Evolutionary conservation across 2,888 invertebrate species (phyloP), one percentile per base, ranked within the genome.

Genomic region (Cynaeus angustus): DNA sequence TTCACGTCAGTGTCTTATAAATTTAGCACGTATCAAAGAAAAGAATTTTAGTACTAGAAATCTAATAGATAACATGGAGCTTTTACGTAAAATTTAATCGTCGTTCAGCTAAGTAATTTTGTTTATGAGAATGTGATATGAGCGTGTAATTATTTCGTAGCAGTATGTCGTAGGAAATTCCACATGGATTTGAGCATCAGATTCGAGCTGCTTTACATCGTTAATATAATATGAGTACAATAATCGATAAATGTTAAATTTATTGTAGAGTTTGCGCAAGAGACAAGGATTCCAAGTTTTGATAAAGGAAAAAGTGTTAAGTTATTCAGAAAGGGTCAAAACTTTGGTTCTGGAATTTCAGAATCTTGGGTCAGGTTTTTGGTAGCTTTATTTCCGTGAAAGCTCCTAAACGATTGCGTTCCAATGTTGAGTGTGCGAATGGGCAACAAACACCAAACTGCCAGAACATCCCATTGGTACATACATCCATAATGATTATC

Each of bases 401-500:
- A 46, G 55, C 66, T 46, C 55, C 45, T 55, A 66, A 67, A 62
- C 56, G 53, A 46, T 50, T 62, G 45, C 30, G 50, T 58, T 38
- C 33, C 55, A 43, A 53, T 56, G 55, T 64, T 55, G 59, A 67
- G 67, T 67, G 58, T 14, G 10, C 55, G 56, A 68, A 64, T 64
- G 38, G 52, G 50, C 65, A 28, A 28, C 28, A 43, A 69, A 68
- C 41, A 48, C 41, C 62, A 68, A 62, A 65, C 30, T 28, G 10
- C 5, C 41, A 33, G 46, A 64, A 58, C 43, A 26, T 9, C 26
- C 64, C 67, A 62, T 64, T 38, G 67, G 64, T 41, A 64, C 21
- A 62, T 26, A 38, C 50, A 68, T 68, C 59, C 65, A 68, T 70
- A 72, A 66, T 59, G 69, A 53, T 38, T 73, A 73, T 71, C 73